These are phyloP conservation scores for Stegodyphus dumicola DNA, from an alignment of 1,140 invertebrate genomes.

Conservation along the genomic window DNA sequence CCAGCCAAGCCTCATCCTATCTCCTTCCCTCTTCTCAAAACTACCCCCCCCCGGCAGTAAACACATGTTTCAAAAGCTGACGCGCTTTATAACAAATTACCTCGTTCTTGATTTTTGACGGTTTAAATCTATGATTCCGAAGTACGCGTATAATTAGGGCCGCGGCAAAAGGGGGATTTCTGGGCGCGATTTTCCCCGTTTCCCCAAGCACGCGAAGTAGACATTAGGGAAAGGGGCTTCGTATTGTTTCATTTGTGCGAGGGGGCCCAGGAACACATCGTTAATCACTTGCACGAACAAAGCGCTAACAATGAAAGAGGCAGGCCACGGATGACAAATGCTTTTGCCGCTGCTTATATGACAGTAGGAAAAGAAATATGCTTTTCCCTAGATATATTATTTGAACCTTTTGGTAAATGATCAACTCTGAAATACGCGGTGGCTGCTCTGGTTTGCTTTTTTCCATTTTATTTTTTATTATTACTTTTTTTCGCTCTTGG, in stretches of 20 bases:
- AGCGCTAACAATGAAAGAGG: slow-evolving; percentile 58
- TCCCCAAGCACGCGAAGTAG: slow-evolving; percentile 43
- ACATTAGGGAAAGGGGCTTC: slow-evolving; percentile 43
- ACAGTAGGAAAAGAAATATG: slow-evolving; percentile 59
- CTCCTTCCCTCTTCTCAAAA: not conserved
- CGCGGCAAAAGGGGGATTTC: slow-evolving; percentile 14
- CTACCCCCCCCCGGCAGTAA: slow-evolving; percentile 14
- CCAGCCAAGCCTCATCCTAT: not conserved
- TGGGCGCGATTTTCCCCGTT: slow-evolving; percentile 35
- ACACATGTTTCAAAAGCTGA: slow-evolving; percentile 62
- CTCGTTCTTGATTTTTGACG: slow-evolving; percentile 61
- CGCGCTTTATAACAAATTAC: slow-evolving; percentile 59
- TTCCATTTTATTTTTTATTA: no score
- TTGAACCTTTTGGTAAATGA: slow-evolving; percentile 51
- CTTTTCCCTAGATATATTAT: slow-evolving; percentile 57
- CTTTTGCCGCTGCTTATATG: slow-evolving; percentile 46
- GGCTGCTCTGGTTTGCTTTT: not conserved
- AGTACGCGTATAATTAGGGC: slow-evolving; percentile 60
- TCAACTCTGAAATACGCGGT: slow-evolving; percentile 53
- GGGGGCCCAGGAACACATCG: slow-evolving; percentile 44
- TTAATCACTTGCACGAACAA: slow-evolving; percentile 49
- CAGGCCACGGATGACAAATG: slow-evolving; percentile 49
- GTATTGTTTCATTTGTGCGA: slow-evolving; percentile 57
- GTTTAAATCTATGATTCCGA: slow-evolving; percentile 62
- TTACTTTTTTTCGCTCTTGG: no score